Conservation (phyloP, 2,888 invertebrate species). For the Chalcis sispes region DNA sequence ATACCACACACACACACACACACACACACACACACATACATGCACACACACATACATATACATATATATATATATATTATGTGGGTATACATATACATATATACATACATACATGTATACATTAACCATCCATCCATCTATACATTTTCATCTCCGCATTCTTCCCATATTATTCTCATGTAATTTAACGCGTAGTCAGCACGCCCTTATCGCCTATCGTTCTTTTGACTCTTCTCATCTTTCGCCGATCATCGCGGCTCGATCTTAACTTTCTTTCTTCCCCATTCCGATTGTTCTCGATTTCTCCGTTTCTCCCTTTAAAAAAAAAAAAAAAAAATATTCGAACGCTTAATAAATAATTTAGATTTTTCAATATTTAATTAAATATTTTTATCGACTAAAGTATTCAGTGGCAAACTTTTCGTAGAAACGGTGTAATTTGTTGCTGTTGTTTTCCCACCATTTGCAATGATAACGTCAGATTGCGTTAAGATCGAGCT, state of each 20-base stretch:
- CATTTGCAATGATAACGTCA: no score
- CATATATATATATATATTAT: background rate
- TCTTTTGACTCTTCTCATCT: background rate
- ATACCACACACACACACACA: background rate
- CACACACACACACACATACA: background rate
- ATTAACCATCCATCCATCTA: constrained; percentile 11
- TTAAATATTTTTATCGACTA: no score
- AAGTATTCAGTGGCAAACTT: no score
- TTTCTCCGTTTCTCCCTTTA: no score
- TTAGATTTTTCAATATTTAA: no score
- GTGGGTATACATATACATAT: no score
- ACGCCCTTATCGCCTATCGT: background rate
- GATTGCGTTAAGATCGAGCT: constrained; percentile 25
- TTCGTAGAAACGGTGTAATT: no score
- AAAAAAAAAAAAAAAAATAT: no score
- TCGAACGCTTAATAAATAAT: no score
- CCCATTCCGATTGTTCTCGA: background rate
- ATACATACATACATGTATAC: background rate
- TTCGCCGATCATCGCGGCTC: background rate
- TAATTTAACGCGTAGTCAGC: background rate
- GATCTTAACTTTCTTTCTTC: constrained; percentile 19
- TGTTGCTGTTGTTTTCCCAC: no score
- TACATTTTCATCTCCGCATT: background rate
- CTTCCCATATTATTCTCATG: background rate
- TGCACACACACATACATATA: no score